Conservation (phyloP, 2,113 vertebrate genomes). For the Electrona antarctica region DNA sequence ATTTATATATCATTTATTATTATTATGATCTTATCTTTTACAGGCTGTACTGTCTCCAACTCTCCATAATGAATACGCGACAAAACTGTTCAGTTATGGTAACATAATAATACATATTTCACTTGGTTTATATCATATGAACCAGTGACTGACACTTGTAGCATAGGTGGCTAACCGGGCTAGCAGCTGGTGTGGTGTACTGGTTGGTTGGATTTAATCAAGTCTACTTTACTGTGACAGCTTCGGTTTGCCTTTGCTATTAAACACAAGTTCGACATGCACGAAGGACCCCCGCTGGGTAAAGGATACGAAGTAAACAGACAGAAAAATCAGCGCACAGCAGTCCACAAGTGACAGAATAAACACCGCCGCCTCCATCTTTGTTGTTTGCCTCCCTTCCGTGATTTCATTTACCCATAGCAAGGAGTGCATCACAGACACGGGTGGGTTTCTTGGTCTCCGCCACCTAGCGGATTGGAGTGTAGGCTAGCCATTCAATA, state of each 20-base stretch:
- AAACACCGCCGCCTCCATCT: slow-evolving; percentile 93
- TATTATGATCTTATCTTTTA: too few species aligned
- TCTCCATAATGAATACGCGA: too few species aligned
- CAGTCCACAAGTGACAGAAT: slow-evolving; percentile 92
- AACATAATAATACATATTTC: too few species aligned
- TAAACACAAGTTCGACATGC: background rate
- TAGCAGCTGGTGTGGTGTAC: too few species aligned
- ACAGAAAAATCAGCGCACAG: slow-evolving; percentile 93
- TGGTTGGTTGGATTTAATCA: too few species aligned
- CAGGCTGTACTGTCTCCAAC: too few species aligned
- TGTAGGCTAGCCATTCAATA: background rate
- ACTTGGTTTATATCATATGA: too few species aligned
- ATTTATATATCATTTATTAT: too few species aligned
- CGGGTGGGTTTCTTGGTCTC: background rate
- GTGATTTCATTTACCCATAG: background rate
- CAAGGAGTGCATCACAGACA: too few species aligned
- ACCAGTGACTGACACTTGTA: background rate
- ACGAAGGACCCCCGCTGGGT: fast-evolving
- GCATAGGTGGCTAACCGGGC: slow-evolving; percentile 32
- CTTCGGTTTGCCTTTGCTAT: too few species aligned
- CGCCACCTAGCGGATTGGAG: slow-evolving; percentile 34
- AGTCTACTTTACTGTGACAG: too few species aligned
- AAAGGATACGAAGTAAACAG: slow-evolving; percentile 98
- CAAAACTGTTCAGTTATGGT: too few species aligned
- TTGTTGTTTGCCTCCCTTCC: slow-evolving; percentile 50